These are phyloP conservation scores for Seriola dumerili DNA, from an alignment of 2,113 vertebrate genomes.

Conservation along the genomic window DNA sequence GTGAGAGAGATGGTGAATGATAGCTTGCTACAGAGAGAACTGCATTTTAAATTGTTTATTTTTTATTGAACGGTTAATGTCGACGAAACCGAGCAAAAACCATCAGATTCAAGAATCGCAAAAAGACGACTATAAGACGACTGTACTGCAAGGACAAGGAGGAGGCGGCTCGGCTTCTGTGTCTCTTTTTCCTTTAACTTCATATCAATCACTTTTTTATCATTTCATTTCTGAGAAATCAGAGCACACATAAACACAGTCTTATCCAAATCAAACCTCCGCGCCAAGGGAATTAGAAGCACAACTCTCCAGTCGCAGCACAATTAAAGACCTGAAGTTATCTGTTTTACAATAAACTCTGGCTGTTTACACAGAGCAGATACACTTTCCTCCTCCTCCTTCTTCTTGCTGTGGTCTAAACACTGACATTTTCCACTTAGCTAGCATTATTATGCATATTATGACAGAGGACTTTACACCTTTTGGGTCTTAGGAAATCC, in stretches of 20 bases:
- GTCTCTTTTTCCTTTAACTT: conserved; percentile 23
- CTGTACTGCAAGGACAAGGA: not conserved
- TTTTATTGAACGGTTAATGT: not conserved
- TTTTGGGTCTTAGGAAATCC: conserved; percentile 48
- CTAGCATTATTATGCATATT: conserved; percentile 12
- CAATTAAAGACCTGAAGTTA: conserved; percentile 15
- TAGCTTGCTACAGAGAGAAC: not conserved
- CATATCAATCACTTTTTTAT: conserved; percentile 30
- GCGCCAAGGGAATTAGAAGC: conserved; percentile 12
- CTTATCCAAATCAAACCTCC: conserved; percentile 14
- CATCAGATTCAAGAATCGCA: not conserved
- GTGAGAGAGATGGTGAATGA: not conserved
- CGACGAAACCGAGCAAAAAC: not conserved
- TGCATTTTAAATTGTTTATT: no score
- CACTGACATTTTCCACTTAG: conserved; percentile 46
- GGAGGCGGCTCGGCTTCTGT: conserved; percentile 12
- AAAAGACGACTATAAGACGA: not conserved
- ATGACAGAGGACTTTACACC: conserved; percentile 37
- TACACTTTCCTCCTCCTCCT: conserved; percentile 16
- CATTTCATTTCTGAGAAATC: conserved; percentile 39
- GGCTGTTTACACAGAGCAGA: conserved; percentile 10
- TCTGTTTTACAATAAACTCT: conserved; percentile 30
- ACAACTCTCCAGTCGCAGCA: not conserved
- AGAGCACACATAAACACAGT: conserved; percentile 23
- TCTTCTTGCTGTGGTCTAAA: conserved; percentile 14